These are phyloP conservation scores for Ceuthmochares aereus DNA, from an alignment of 2,113 vertebrate species.

Conservation along the genomic window DNA sequence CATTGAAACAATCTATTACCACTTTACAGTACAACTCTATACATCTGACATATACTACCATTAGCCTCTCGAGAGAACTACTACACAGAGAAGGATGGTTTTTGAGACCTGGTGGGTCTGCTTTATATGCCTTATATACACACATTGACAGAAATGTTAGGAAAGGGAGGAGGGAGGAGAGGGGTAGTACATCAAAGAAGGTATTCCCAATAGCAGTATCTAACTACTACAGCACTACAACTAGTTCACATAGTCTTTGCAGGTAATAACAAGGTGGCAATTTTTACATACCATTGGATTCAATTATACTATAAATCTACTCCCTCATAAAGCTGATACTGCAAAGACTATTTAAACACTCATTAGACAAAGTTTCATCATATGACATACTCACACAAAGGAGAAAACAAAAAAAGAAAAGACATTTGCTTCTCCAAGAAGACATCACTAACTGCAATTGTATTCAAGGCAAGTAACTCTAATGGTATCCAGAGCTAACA, in stretches of 20 bases:
- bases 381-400: neutral
- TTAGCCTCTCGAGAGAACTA: neutral
- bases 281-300: neutral
- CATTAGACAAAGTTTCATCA: neutral
- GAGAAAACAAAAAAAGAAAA: too few relatives aligned
- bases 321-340: neutral
- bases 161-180: neutral
- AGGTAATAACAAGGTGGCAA: neutral
- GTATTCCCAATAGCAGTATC: rapidly evolving
- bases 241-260: neutral
- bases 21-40: neutral
- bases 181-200: neutral
- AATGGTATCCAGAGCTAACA: neutral
- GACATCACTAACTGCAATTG: neutral
- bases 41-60: neutral
- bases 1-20: neutral
- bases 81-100: neutral
- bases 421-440: neutral
- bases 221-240: neutral
- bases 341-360: neutral
- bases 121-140: neutral
- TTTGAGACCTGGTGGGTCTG: neutral
- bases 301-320: neutral
- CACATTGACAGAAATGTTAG: neutral
- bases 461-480: neutral